Base-by-base conservation (phyloP, 2,888 invertebrate genomes). In the Machimus rusticus region DNA sequence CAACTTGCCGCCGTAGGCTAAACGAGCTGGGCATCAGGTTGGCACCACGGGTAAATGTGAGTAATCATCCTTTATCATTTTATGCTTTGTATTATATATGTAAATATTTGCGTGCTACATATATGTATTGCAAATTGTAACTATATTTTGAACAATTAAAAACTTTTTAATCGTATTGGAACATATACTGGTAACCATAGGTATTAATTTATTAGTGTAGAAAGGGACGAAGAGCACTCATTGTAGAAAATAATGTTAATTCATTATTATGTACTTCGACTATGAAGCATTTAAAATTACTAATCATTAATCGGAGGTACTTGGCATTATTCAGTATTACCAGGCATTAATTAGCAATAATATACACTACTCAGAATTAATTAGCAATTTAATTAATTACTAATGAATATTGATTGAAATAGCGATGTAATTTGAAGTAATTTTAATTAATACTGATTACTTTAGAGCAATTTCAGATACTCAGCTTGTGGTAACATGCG, bases 1-100 rank as follows among this genome's bases (percentile, higher is more conserved):
- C 74, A 6, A 85, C 85, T 9, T 85, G 85, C 46, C 43, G 85
- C 19, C 85, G 85, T 9, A 74, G 85, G 23, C 85, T 85, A 16
- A 55, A 74, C n/a, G 46, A 74, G 12, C 28, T 85, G 28, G 85
- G 85, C 1, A 85, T 85, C n/a, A 14, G 76, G 16, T n/a, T 76
- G 31, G 76, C 37, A 1, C 76, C 34, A 39, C 34, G 76, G 37
- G 34, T 34, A 37, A 34, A 14, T 16, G 66, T 66, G 14, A 66
- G 66, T 66, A 19, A n/a, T 12, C 66, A 23, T 12, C 9, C 23
- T n/a, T 57, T 2, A 57, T 57, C 23, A 8, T 23, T 57, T 23
- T 57, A 9, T 57, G 19, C 9, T 19, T 23, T 23, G 2, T 6
- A 39, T 39, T 39, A 37, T 1, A 37, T 5, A 0, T 12, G 12